Evolutionary conservation across 2,113 vertebrate genomes (phyloP), one percentile per base, ranked within the genome.

Genomic region (Tragulus kanchil): DNA sequence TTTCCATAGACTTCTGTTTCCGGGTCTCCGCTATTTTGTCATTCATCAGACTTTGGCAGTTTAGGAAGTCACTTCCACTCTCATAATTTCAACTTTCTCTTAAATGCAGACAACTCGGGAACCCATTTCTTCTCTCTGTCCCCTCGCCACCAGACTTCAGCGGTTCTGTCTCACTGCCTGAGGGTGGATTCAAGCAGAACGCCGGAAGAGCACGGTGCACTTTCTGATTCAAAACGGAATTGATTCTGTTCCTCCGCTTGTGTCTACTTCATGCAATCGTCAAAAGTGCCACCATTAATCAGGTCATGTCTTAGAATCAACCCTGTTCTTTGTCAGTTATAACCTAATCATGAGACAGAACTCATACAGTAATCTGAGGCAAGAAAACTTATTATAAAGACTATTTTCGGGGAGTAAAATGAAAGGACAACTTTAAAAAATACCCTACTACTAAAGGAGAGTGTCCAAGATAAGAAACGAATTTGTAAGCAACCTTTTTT

Each of bases 51-150:
- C 25, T 67, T 89, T 75, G 23, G 48, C 64, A 94, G 28, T 73
- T 94, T 77, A 58, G 52, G 28, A 42, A 59, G 82, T 36, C 25
- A 75, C 6, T 81, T 75, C 59, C 21, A 64, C 5, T 52, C 15
- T 62, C 16, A 75, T 78, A 86, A 86, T 85, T 88, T 90, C n/a
- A 71, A 61, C 15, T 87, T 93, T 52, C 36, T 85, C 48, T 61
- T 61, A 11, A 64, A 73, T 36, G 25, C 6, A 81, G 42, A 31
- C 69, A 1, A 77, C 11, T 78, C 10, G 26, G 64, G 42, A 64
- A 82, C 64, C 13, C 4, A 1, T 54, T 64, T 71, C 25, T 28
- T 58, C 8, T 50, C 5, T 75, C 50, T 88, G 3, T 62, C 11
- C 19, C 36, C 6, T 95, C 8, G 28, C 36, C 13, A 69, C 45